Conservation (phyloP, 2,113 vertebrate species). For the Ctenomys sociabilis region DNA sequence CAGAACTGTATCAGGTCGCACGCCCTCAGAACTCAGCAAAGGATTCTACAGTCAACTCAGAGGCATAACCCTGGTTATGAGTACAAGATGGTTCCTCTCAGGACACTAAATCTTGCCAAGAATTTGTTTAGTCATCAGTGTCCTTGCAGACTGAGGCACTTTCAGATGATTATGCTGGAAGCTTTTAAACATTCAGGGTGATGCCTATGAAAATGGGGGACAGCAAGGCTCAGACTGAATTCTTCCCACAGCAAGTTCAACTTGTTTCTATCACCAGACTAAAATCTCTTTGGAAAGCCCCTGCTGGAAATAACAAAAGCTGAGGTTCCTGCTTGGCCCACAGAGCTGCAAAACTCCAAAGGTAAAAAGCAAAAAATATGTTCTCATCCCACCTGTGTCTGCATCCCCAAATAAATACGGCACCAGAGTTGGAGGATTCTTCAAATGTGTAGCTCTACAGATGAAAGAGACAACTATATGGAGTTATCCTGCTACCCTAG, state of each 20-base stretch:
- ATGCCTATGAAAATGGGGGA: too few species aligned
- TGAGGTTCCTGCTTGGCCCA: background rate
- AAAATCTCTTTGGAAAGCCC: background rate
- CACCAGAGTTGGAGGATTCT: background rate
- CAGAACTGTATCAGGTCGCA: background rate
- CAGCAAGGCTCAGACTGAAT: background rate
- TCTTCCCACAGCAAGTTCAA: background rate
- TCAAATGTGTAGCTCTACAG: background rate
- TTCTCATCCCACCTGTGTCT: background rate
- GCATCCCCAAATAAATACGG: background rate
- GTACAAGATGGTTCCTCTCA: background rate
- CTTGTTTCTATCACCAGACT: background rate
- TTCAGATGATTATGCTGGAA: background rate
- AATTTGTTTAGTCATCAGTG: background rate
- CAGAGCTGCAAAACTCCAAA: background rate
- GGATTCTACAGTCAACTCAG: background rate
- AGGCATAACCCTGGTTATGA: background rate
- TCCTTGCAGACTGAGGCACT: background rate
- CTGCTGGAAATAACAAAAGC: background rate
- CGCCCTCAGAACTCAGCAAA: background rate
- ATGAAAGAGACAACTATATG: background rate
- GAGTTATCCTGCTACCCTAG: background rate
- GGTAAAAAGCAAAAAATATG: background rate
- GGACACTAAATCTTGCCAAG: background rate
- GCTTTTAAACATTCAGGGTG: background rate